A percentile compares a stretch with the other conserved stretches of the same genome.
Evolutionary conservation across 2,113 vertebrate species (phyloP).

Genomic region (Dromaius novaehollandiae): DNA sequence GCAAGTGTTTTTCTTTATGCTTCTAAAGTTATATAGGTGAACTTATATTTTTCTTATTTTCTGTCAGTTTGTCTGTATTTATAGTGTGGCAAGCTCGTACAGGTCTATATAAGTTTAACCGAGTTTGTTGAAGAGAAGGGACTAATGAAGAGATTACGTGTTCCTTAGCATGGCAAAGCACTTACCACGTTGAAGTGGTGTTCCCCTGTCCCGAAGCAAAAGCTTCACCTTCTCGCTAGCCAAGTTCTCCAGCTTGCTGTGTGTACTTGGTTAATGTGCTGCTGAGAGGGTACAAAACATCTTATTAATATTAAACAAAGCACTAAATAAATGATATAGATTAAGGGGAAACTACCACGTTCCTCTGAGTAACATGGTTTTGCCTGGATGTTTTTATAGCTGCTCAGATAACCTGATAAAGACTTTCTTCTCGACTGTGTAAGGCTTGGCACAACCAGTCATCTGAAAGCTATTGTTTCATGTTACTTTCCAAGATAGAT

Average conservation of each 20-base stretch:
- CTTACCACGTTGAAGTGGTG: not conserved
- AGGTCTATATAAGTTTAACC: not conserved
- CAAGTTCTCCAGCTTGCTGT: not conserved
- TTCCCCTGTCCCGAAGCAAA: not conserved
- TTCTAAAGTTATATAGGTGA: conserved; percentile 63
- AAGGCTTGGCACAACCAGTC: not conserved
- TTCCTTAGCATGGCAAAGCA: not conserved
- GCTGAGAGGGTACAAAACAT: not conserved
- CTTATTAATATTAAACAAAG: not conserved
- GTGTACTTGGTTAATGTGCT: not conserved
- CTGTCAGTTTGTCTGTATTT: not conserved
- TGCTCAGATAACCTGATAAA: not conserved
- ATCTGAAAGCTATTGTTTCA: not conserved
- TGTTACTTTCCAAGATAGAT: not conserved
- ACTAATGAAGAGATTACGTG: not conserved
- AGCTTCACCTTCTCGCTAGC: not conserved
- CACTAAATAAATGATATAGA: not conserved
- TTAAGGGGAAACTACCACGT: not conserved
- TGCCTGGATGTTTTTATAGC: not conserved
- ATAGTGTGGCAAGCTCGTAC: not conserved
- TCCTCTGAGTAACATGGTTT: not conserved
- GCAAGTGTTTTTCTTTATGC: conserved; percentile 87
- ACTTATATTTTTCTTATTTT: conserved; percentile 21
- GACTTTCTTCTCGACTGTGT: not conserved
- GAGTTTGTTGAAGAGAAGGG: not conserved